Conservation (phyloP, 2,888 invertebrate species). For the Trachelus iudaicus region DNA sequence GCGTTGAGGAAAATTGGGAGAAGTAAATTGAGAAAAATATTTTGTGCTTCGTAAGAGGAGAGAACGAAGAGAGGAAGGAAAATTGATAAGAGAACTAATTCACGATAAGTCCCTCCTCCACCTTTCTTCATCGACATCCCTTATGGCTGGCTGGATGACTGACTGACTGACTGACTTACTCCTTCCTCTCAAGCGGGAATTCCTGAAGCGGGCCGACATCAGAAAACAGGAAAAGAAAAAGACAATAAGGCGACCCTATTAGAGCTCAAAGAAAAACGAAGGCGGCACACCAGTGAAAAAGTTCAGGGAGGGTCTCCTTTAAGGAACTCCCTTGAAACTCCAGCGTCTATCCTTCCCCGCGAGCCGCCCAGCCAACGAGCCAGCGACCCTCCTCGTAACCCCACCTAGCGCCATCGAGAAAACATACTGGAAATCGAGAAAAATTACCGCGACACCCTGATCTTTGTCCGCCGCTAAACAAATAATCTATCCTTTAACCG, state of each 20-base stretch:
- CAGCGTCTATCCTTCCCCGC: not conserved
- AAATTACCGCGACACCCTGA: not conserved
- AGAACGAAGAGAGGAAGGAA: not conserved
- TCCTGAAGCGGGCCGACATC: conserved; percentile 21
- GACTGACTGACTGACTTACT: not conserved
- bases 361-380: not conserved
- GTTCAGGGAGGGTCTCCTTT: conserved; percentile 46
- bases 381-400: not conserved
- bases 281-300: conserved; percentile 29
- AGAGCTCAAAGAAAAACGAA: conserved; percentile 43
- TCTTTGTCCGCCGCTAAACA: not conserved
- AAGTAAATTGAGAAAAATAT: not conserved
- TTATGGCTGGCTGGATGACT: not conserved
- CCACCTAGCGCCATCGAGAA: not conserved
- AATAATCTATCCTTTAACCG: not conserved
- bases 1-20: not conserved
- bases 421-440: conserved; percentile 1
- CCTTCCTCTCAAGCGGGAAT: conserved; percentile 12
- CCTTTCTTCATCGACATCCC: not conserved
- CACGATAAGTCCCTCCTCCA: conserved; percentile 16
- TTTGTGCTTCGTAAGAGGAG: not conserved
- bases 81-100: conserved; percentile 22
- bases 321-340: conserved; percentile 37
- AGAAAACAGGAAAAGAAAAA: conserved; percentile 24
- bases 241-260: conserved; percentile 42